Percentiles rank a stretch among this genome's conserved stretches.
Conservation (phyloP, 2,113 vertebrate species). For the Microcebus tavaratra region DNA sequence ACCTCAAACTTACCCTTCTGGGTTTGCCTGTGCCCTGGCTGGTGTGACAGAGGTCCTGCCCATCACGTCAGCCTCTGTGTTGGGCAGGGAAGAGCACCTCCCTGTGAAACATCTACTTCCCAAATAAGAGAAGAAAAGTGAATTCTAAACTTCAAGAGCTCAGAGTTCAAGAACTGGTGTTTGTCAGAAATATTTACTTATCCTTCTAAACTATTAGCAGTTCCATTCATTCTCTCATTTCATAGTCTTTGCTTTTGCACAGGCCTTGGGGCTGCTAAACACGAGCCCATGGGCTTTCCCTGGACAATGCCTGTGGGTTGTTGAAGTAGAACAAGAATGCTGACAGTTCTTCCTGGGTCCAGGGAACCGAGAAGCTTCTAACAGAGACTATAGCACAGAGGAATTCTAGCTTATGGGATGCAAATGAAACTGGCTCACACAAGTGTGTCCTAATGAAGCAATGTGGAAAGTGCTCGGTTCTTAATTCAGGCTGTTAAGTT, state of each 20-base stretch:
- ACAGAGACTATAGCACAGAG: neutral
- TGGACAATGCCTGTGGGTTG: neutral
- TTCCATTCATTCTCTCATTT: neutral
- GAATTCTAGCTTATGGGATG: too few relatives aligned
- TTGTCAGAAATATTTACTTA: neutral
- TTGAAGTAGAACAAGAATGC: neutral
- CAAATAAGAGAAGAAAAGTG: neutral
- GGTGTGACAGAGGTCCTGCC: neutral
- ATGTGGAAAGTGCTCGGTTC: neutral
- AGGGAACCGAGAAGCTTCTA: too few relatives aligned
- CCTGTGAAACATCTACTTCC: neutral
- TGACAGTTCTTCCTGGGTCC: neutral
- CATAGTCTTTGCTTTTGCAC: neutral
- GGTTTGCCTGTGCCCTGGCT: neutral
- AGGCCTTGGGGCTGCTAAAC: neutral
- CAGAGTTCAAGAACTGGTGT: neutral
- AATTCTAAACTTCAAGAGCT: neutral
- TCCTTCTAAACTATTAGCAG: neutral
- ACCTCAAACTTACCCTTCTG: neutral
- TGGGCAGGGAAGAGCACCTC: neutral
- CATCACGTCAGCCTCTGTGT: rapidly evolving
- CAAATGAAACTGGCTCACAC: neutral
- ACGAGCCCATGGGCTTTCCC: neutral
- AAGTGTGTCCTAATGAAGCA: neutral
- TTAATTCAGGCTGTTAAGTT: neutral